Percentiles rank a stretch among this genome's conserved stretches.
Conservation (phyloP, 2,888 invertebrate genomes). For the Dasypogon diadema region DNA sequence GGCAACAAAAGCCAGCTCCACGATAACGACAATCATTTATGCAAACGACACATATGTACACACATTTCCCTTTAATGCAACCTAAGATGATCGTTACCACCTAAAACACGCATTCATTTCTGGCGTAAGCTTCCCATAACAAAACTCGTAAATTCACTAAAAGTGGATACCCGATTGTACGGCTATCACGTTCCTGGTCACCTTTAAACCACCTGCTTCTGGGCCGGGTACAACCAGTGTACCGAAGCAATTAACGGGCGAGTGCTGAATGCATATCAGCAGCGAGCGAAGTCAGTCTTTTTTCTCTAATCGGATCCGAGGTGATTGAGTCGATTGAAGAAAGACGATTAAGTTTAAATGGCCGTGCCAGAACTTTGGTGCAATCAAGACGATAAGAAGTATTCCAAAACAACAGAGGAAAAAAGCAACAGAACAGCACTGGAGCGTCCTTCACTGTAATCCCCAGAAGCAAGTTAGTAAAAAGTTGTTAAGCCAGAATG, state of each 20-base stretch:
- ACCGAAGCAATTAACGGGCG: slow-evolving; percentile 13
- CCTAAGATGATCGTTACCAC: background rate
- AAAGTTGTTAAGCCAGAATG: background rate
- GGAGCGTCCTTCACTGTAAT: slow-evolving; percentile 16
- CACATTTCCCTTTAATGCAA: too few relatives aligned
- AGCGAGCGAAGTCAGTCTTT: background rate
- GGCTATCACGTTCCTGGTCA: slow-evolving; percentile 22
- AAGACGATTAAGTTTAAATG: slow-evolving; percentile 37
- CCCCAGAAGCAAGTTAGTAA: slow-evolving; percentile 41
- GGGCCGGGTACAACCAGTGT: background rate
- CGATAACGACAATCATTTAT: too few relatives aligned
- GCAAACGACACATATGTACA: too few relatives aligned
- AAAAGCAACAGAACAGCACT: background rate
- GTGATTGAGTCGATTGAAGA: slow-evolving; percentile 21
- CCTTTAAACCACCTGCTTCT: slow-evolving; percentile 33
- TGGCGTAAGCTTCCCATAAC: background rate
- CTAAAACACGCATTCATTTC: slow-evolving; percentile 9
- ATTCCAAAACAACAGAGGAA: background rate
- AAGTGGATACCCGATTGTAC: background rate
- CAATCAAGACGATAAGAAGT: slow-evolving; percentile 24
- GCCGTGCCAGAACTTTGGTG: background rate
- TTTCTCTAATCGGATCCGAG: slow-evolving; percentile 21
- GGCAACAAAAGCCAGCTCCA: too few relatives aligned
- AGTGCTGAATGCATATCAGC: slow-evolving; percentile 14
- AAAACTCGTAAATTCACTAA: background rate